Evolutionary conservation across 2,113 vertebrate genomes (phyloP).

Genomic region (Tauraco erythrolophus): DNA sequence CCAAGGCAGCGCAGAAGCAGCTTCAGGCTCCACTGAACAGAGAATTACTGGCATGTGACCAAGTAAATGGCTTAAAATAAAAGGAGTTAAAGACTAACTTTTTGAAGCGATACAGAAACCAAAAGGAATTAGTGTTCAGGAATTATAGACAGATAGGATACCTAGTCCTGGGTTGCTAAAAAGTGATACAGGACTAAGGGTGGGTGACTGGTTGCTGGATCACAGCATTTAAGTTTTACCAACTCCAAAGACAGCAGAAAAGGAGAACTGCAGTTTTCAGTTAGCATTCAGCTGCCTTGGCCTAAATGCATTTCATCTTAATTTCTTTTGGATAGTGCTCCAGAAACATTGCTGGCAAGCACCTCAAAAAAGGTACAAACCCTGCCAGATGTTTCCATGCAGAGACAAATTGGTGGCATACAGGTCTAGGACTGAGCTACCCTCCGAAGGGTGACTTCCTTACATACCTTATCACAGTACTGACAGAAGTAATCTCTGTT

Average conservation of each 20-base stretch:
- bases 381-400: neutral
- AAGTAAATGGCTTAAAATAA: neutral
- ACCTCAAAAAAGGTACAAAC: neutral
- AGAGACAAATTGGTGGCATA: neutral
- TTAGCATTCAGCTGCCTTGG: neutral
- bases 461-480: slow-evolving; percentile 97
- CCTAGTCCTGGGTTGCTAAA: neutral
- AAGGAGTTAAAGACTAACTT: neutral
- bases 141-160: neutral
- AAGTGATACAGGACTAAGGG: neutral
- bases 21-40: neutral
- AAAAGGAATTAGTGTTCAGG: neutral
- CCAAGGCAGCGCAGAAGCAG: neutral
- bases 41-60: neutral
- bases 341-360: neutral
- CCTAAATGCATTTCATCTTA: neutral
- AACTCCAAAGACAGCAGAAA: neutral
- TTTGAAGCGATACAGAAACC: neutral
- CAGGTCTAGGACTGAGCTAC: neutral
- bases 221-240: neutral
- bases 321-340: neutral
- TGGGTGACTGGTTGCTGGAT: neutral
- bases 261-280: neutral
- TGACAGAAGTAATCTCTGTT: slow-evolving; percentile 99
- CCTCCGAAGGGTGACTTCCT: neutral